Conservation (phyloP, 2,113 vertebrate species). For the Motacilla alba region DNA sequence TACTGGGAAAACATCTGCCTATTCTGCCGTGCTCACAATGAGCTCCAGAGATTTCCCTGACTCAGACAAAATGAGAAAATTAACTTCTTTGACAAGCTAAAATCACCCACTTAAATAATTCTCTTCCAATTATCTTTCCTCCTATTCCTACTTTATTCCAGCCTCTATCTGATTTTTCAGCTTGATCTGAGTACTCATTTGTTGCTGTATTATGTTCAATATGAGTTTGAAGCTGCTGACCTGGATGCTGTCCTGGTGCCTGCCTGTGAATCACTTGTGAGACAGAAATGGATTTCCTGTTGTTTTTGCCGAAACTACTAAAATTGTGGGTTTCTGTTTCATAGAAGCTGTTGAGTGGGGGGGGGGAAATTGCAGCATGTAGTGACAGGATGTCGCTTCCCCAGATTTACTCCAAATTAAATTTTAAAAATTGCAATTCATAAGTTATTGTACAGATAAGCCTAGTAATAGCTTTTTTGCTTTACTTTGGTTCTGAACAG, state of each 20-base stretch:
- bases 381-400: background rate
- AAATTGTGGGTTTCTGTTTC: background rate
- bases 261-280: background rate
- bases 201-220: background rate
- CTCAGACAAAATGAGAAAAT: background rate
- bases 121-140: background rate
- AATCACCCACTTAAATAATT: background rate
- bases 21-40: background rate
- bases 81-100: background rate
- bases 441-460: background rate
- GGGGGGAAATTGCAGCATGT: background rate
- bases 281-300: background rate
- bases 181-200: background rate
- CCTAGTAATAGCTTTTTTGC: background rate
- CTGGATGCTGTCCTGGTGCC: background rate
- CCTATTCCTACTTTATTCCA: background rate
- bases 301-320: background rate
- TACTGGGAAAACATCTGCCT: constrained; percentile 1
- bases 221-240: background rate
- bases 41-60: background rate
- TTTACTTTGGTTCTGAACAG: background rate
- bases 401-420: background rate
- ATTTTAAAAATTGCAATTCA: background rate
- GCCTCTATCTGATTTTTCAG: background rate
- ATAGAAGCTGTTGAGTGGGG: background rate